Evolutionary conservation across 1,140 invertebrate genomes (phyloP), one percentile per base, ranked within the genome.

Genomic region (Drosophila persimilis): DNA sequence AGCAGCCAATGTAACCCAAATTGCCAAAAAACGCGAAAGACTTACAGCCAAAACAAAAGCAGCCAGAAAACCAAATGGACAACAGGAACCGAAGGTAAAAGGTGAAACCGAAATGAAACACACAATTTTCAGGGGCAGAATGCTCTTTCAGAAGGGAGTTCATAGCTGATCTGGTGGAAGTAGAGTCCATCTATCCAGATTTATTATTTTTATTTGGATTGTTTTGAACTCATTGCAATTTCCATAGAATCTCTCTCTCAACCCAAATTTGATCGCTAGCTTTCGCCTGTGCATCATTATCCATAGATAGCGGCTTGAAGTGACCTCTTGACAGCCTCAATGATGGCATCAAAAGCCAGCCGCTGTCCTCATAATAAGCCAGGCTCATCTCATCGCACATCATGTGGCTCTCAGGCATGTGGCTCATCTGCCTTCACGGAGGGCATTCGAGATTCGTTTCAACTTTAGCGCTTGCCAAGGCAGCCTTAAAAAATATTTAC

Each of bases 1-100:
- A 85, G 77, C 80, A 61, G 80, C 80, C 80, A 85, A 84, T 88
- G 83, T 88, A 84, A 88, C 80, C 88, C 80, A 90, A 86, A 84
- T 84, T 88, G 74, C 71, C 79, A 80, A 77, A 83, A 83, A 72
- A 65, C 77, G 53, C 54, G 73, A 79, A 80, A 89, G 70, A 76
- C 47, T 77, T 80, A 73, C 73, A 76, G 53, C 46, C 54, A 57
- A 62, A 71, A 75, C 41, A 70, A 52, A 24, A 55, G 51, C 22
- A 29, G 17, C 39, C 26, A 61, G 61, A 59, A 53, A 69, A 62
- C 29, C 50, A 71, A 80, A 67, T 20, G 44, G 73, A 71, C 51
- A 62, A 77, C 46, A 55, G 61, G 58, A 60, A 52, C 58, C 22
- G 54, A 46, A 60, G 65, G 52, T 76, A 73, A 73, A 73, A 73